Evolutionary conservation across 2,797 vertebrate genomes (phyloP), one percentile per base, ranked within the genome.

Genomic region (Erethizon dorsatum): DNA sequence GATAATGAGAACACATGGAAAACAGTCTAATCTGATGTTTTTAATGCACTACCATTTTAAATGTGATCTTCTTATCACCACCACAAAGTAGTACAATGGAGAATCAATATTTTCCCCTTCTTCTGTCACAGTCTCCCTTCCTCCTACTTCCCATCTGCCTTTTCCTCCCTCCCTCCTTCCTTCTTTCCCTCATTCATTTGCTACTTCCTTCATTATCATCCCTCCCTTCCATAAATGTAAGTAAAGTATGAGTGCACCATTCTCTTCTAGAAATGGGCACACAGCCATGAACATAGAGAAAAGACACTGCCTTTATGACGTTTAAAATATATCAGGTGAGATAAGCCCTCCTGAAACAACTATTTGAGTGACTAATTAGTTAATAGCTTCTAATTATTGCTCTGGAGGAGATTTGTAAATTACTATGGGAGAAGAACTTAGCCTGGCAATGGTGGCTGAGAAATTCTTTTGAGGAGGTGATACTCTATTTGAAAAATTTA

Each of bases 391-490:
- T 41, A 18, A 71, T 18, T 41, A 79, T 5, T 83, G 33, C 5
- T 86, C 75, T 83, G 28, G 26, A 90, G 18, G 5, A 59, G 6
- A 86, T 50, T 17, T 86, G 5, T 4, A 96, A 65, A 94, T 63
- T 75, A 4, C 13, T 83, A 5, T 83, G 20, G 69, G 10, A 92
- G 17, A 41, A 78, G 13, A 80, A 65, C 1, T 63, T 79, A 80
- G 33, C 45, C n/a, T 84, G 28, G 4, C 18, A 9, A 11, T 79
- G 14, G 15, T 83, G 37, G 45, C 20, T 83, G 50, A 73, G 41
- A 79, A 77, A 69, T 75, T 94, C 4, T 63, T 96, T 91, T 84
- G 41, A 89, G 14, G 18, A 83, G 24, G 5, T 75, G 20, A 80
- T 4, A 67, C 4, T 65, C 77, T 71, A 86, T 77, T 33, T 83